Conservation (phyloP, 2,113 vertebrate species). For the Ranitomeya variabilis region DNA sequence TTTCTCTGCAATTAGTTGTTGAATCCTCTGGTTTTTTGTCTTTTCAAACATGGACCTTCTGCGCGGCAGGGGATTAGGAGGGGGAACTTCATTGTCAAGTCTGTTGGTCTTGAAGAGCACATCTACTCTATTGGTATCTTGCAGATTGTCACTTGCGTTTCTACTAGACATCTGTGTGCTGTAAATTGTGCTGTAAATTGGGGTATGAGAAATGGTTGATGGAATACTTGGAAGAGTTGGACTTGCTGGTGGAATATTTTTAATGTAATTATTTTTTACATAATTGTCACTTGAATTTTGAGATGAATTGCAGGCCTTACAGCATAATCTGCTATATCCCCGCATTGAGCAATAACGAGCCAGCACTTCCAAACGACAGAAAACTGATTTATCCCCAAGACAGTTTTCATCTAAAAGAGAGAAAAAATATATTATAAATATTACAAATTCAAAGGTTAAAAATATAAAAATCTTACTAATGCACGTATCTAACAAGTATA, state of each 20-base stretch:
- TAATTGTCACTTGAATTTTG: constrained; percentile 56
- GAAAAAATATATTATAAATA: constrained; percentile 69
- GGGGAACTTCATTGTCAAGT: constrained; percentile 76
- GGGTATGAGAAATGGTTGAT: constrained; percentile 25
- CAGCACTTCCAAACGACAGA: constrained; percentile 90
- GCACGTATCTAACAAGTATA: not conserved
- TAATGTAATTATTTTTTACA: constrained; percentile 65
- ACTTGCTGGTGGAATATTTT: constrained; percentile 64
- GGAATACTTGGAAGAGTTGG: constrained; percentile 56
- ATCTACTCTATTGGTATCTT: constrained; percentile 84
- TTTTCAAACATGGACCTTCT: constrained; percentile 80
- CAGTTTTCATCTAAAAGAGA: constrained; percentile 89
- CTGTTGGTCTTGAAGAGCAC: constrained; percentile 71
- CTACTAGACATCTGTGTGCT: constrained; percentile 58
- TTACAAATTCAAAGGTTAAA: not conserved
- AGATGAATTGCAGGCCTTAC: constrained; percentile 81
- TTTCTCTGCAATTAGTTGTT: constrained; percentile 91
- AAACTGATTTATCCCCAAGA: constrained; percentile 89
- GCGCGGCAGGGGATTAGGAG: constrained; percentile 83
- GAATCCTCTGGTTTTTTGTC: constrained; percentile 93
- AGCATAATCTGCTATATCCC: constrained; percentile 88
- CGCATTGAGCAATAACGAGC: constrained; percentile 88
- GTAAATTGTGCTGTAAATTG: constrained; percentile 51
- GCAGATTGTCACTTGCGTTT: constrained; percentile 71
- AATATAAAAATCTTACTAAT: not conserved